Conservation (phyloP, 2,113 vertebrate genomes). For the Thomomys bottae region DNA sequence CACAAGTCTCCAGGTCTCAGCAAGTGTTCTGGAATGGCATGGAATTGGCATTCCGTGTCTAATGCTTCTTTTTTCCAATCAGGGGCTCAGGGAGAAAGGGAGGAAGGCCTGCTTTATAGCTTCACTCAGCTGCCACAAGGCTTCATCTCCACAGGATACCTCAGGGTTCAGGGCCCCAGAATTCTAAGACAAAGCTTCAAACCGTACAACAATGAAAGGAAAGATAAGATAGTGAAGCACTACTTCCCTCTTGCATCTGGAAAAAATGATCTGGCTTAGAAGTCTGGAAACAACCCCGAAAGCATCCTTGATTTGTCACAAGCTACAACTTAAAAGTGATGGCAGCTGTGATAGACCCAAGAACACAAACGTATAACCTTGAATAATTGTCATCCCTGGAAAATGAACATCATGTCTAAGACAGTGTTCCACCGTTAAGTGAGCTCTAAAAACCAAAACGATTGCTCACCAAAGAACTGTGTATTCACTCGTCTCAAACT, state of each 20-base stretch:
- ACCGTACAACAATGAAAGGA: background rate
- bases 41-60: rapidly evolving
- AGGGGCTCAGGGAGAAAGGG: background rate
- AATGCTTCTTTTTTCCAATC: background rate
- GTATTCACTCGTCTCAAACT: background rate
- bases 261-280: background rate
- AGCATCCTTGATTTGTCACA: background rate
- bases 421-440: rapidly evolving
- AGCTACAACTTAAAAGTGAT: background rate
- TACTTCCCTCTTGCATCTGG: background rate
- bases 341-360: rapidly evolving
- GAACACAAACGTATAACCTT: background rate
- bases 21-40: background rate
- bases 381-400: background rate
- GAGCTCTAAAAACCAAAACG: background rate
- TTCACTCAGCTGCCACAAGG: background rate
- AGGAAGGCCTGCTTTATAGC: background rate
- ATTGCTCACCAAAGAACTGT: rapidly evolving
- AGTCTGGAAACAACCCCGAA: too few relatives aligned
- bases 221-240: background rate
- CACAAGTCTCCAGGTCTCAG: background rate
- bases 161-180: background rate
- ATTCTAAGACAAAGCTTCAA: background rate
- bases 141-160: background rate
- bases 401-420: background rate